These are phyloP conservation scores for Itoplectis maculator DNA, from an alignment of 2,888 invertebrate species.

Conservation along the genomic window DNA sequence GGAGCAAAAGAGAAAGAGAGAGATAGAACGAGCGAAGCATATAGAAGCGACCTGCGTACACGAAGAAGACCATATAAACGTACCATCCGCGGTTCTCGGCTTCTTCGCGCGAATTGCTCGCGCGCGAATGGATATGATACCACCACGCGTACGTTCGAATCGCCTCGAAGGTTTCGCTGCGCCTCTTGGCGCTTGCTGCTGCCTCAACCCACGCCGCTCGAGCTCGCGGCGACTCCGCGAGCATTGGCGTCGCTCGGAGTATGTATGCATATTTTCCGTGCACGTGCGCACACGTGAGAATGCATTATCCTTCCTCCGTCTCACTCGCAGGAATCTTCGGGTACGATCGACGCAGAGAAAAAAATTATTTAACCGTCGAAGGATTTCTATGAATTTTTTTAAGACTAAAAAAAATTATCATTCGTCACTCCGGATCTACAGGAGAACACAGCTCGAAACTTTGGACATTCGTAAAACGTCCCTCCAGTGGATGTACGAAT, in stretches of 20 bases:
- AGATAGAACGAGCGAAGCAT: too few species aligned
- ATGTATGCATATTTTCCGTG: constrained; percentile 51
- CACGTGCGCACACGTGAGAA: constrained; percentile 69
- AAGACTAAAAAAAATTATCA: too few species aligned
- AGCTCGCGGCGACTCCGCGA: constrained; percentile 21
- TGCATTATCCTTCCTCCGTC: constrained; percentile 28
- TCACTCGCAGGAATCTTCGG: constrained; percentile 17
- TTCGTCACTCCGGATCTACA: too few species aligned
- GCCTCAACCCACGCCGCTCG: constrained; percentile 32
- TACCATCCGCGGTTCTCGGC: constrained; percentile 13
- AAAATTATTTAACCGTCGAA: background rate
- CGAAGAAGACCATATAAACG: constrained; percentile 12
- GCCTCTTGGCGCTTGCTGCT: constrained; percentile 23
- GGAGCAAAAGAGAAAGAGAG: background rate
- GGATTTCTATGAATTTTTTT: too few species aligned
- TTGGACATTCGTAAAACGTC: too few species aligned
- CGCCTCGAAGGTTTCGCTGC: constrained; percentile 41
- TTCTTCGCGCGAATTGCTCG: constrained; percentile 27
- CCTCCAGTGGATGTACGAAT: too few species aligned
- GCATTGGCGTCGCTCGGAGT: constrained; percentile 55
- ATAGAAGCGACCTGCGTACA: constrained; percentile 12
- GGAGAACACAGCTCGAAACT: too few species aligned
- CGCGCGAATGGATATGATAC: constrained; percentile 1
- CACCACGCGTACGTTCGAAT: constrained; percentile 16
- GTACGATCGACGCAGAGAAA: constrained; percentile 14